These are phyloP conservation scores for Rattus norvegicus DNA, from an alignment of 2,113 vertebrate genomes.

Conservation along the genomic window DNA sequence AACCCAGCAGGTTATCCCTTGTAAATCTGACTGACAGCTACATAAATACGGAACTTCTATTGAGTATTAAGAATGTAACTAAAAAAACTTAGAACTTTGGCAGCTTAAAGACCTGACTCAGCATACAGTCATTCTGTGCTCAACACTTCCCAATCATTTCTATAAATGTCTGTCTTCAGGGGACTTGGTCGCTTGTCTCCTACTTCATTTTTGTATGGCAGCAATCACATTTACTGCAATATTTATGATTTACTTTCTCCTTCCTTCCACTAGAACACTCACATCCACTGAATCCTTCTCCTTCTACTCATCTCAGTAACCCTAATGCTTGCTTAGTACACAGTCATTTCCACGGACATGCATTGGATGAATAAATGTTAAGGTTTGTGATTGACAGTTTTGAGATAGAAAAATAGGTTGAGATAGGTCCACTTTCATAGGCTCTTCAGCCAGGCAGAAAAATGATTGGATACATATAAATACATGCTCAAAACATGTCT, in stretches of 20 bases:
- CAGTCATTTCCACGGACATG: neutral
- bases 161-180: neutral
- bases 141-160: neutral
- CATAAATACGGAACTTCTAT: conserved; percentile 24
- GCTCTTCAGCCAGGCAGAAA: neutral
- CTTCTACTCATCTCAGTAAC: neutral
- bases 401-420: neutral
- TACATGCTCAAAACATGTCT: neutral
- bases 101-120: neutral
- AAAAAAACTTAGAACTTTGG: conserved; percentile 43
- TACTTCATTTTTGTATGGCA: neutral
- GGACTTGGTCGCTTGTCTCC: neutral
- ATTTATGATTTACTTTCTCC: neutral
- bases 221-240: neutral
- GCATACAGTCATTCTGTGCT: neutral
- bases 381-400: neutral
- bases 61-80: conserved; percentile 49
- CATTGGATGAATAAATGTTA: neutral
- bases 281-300: neutral
- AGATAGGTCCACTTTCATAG: neutral
- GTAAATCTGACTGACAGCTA: conserved; percentile 43
- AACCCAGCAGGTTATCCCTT: neutral
- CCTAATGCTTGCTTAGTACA: neutral
- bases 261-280: neutral
- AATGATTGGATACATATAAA: neutral